Evolutionary conservation across 2,888 invertebrate genomes (phyloP), one percentile per base, ranked within the genome.

Genomic region (Hirtodrosophila confusa): DNA sequence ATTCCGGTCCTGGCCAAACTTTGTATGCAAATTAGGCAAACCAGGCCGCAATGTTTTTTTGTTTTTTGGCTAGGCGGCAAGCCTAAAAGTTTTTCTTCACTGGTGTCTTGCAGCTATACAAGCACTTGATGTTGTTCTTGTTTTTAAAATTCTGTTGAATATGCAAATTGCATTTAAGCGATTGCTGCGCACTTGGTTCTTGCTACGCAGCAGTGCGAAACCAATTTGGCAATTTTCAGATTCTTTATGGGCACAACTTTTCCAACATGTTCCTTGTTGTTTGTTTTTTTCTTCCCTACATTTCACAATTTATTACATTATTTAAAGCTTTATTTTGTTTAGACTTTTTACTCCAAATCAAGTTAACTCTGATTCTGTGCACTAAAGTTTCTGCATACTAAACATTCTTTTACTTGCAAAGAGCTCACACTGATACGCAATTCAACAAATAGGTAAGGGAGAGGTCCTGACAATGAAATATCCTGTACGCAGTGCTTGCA

Each of bases 161-260:
- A 86, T 84, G 77, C 64, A 88, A 88, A 84, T 83, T 72, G 57
- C 45, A 65, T 65, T 54, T 54, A 65, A 68, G 56, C 55, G 66
- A 65, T 63, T 61, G 43, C 51, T 29, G 4, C n/a, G 39, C 6
- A 45, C 33, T 47, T 51, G 23, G 33, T 29, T 44, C 39, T 31
- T 7, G 12, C 31, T 11, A 48, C 47, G 11, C 12, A 29, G 11
- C 44, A 39, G 37, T 45, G 55, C 33, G 39, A 49, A 66, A 44
- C 54, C 55, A 68, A 74, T 80, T 80, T 55, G 23, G 31, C 39
- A 50, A 64, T 61, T 69, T 69, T 40, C 11, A 54, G 27, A 65
- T 39, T 61, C 23, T 60, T 47, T 56, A 55, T 55, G 43, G 1
- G 6, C 36, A 6, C 31, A 73, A 62, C 24, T 66, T 72, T 64